Percentiles rank a stretch among this genome's conserved stretches.
phyloP scores from a whole-genome alignment of 2,113 vertebrate genomes.

The Sturnus vulgaris region DNA sequence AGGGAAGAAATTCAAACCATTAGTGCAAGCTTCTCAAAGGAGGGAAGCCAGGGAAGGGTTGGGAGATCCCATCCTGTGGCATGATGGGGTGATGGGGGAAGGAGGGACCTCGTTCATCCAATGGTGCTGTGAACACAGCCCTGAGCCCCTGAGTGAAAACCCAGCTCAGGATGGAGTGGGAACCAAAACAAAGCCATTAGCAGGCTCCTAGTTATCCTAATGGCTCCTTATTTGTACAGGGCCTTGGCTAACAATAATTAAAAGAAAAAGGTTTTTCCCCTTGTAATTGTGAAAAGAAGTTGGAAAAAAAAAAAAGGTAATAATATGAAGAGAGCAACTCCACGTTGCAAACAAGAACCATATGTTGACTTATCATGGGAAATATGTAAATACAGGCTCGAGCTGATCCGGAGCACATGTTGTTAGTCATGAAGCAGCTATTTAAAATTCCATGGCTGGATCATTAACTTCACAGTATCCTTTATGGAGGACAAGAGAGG shows the following conservation, averaged over 20 bases:
- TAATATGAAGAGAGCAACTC: conserved; percentile 47
- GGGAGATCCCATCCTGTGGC: neutral
- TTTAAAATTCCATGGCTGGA: conserved; percentile 45
- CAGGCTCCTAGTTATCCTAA: neutral
- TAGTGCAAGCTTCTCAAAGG: neutral
- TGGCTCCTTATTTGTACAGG: neutral
- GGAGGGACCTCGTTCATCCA: neutral
- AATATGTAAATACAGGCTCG: conserved; percentile 75
- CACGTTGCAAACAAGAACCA: conserved; percentile 74
- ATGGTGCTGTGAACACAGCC: accelerated
- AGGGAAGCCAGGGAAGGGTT: neutral
- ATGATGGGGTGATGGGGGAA: neutral
- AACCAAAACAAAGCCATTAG: neutral
- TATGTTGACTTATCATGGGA: conserved; percentile 78
- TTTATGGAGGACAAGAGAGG: conserved; percentile 20
- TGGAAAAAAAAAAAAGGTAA: neutral
- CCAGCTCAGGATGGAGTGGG: neutral
- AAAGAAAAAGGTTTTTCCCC: neutral
- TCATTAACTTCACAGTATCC: conserved; percentile 62
- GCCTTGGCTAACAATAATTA: conserved; percentile 12
- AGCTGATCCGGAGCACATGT: conserved; percentile 74
- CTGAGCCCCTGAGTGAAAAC: neutral
- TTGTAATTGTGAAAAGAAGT: neutral
- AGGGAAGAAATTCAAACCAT: neutral
- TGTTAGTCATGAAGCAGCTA: conserved; percentile 74